Base-by-base conservation (phyloP, 1,140 invertebrate genomes). In the Diploscapter pachys region DNA sequence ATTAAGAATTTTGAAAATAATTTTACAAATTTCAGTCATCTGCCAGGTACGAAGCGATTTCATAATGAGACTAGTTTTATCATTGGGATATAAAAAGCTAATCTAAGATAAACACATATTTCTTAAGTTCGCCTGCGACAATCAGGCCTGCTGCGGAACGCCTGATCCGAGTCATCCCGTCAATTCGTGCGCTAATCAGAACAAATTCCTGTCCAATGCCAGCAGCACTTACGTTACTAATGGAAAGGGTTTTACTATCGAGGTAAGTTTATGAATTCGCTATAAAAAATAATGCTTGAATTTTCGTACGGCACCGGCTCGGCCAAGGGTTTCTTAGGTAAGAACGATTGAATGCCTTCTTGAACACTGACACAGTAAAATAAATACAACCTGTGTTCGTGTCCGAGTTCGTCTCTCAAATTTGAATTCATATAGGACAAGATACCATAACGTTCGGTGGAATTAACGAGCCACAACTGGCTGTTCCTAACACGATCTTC, bases 281-380 rank as follows among this genome's bases (percentile, higher is more conserved):
- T 31, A 31, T 31, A 31, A 31, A 31, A 31, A 31, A 31, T 31
- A 31, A 31, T 31, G 31, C 31, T 31, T 31, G 31, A 31, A 31
- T 31, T 31, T 31, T 31, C 31, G 31, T 80, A 80, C 69, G 79
- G 79, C 50, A 80, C 79, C 4, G 79, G 79, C 71, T 76, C 79
- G 6, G 79, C 76, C 4, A 72, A 73, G 61, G 79, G 79, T 61
- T 81, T 81, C 67, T 76, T 81, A 49, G 75, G 74, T 50, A 51
- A 5, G 48, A 31, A 31, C 31, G 31, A 31, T 31, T 31, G 31
- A 31, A 31, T 31, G 31, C 31, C 31, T 31, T 31, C 31, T 31
- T 31, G 31, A 31, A 31, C 31, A 31, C 31, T 31, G 31, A 31
- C 31, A 31, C 31, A 31, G 31, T 31, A 31, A 31, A 31, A 31